These are phyloP conservation scores for Muraenolepis orangiensis DNA, from an alignment of 2,797 vertebrate genomes.

Conservation along the genomic window DNA sequence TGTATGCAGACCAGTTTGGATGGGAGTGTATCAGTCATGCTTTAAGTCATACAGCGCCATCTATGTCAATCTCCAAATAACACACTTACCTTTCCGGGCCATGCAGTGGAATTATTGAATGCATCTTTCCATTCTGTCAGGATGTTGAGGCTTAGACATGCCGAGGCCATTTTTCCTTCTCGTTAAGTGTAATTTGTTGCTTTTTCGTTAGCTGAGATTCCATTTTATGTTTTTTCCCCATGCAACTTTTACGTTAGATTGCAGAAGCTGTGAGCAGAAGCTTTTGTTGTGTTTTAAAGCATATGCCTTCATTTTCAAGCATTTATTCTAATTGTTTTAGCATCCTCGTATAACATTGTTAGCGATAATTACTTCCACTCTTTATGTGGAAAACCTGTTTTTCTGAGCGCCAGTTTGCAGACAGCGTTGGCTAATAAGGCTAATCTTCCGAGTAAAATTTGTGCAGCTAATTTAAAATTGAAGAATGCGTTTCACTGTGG, in stretches of 20 bases:
- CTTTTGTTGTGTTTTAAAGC: slow-evolving; percentile 35
- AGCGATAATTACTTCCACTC: slow-evolving; percentile 42
- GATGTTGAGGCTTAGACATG: not conserved
- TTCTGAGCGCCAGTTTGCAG: slow-evolving; percentile 63
- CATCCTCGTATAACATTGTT: slow-evolving; percentile 42
- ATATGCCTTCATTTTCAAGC: not conserved
- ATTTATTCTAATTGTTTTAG: slow-evolving; percentile 32
- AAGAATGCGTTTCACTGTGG: slow-evolving; percentile 42
- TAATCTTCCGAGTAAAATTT: slow-evolving; percentile 62
- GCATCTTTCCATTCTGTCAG: not conserved
- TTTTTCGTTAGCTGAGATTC: not conserved
- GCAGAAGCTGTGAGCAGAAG: slow-evolving; percentile 37
- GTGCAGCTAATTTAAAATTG: slow-evolving; percentile 46
- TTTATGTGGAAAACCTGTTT: slow-evolving; percentile 68
- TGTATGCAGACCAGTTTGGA: not conserved
- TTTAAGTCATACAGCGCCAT: not conserved
- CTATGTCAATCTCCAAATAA: not conserved
- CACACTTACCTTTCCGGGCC: not conserved
- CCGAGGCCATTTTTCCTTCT: not conserved
- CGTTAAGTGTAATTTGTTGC: not conserved
- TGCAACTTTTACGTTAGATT: slow-evolving; percentile 48
- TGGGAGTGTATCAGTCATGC: too few species aligned
- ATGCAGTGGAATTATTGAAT: not conserved
- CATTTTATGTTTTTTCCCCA: slow-evolving; percentile 17
- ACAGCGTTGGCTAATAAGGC: slow-evolving; percentile 56